A percentile compares a stretch with the other conserved stretches of the same genome.
phyloP scores from a whole-genome alignment of 1,140 invertebrate genomes.

The Cepaea nemoralis region DNA sequence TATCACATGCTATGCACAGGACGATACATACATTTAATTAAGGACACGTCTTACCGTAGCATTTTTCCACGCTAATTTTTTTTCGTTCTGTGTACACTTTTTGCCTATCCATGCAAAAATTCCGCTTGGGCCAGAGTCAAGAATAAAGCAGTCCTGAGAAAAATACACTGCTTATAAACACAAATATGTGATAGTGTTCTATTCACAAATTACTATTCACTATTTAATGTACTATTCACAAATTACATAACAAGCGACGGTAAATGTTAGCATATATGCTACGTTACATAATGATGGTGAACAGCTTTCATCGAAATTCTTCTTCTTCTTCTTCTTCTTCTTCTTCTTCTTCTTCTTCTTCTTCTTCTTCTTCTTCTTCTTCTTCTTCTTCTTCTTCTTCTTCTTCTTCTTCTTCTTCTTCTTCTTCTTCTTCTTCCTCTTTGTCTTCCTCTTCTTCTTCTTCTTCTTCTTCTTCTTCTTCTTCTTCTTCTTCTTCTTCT shows the following conservation, averaged over 20 bases:
- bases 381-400: neutral
- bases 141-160: conserved; percentile 84
- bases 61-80: conserved; percentile 82
- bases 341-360: neutral
- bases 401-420: neutral
- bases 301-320: no score
- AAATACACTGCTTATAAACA: neutral
- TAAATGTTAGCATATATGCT: no score
- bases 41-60: conserved; percentile 73
- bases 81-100: conserved; percentile 82
- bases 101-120: conserved; percentile 90
- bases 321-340: neutral
- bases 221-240: no score
- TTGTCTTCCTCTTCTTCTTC: no score
- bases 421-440: neutral
- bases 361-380: neutral
- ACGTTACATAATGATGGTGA: no score
- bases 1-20: no score
- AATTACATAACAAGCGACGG: no score
- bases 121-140: conserved; percentile 85
- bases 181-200: no score
- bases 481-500: no score
- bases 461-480: neutral
- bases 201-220: no score
- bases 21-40: no score